Evolutionary conservation across 2,888 invertebrate genomes (phyloP).

Genomic region (Orthonevra nobilis): DNA sequence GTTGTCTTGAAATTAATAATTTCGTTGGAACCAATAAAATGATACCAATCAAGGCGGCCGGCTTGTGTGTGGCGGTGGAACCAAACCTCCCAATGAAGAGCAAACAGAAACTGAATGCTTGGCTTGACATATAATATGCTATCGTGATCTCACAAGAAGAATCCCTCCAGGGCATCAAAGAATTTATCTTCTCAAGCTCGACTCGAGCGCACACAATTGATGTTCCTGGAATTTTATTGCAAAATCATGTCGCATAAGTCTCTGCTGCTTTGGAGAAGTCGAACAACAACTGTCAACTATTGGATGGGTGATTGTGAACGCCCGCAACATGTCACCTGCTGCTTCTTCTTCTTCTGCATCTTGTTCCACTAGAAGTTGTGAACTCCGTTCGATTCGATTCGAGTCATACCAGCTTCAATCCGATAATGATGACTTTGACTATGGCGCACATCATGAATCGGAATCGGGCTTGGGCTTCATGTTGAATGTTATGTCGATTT

Average conservation of each 20-base stretch:
- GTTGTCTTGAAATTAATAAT: slow-evolving; percentile 63
- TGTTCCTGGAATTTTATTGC: slow-evolving; percentile 70
- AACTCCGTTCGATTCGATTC: slow-evolving; percentile 47
- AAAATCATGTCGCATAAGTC: slow-evolving; percentile 68
- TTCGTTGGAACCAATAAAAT: slow-evolving; percentile 44
- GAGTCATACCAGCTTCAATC: no score
- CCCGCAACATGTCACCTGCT: slow-evolving; percentile 69
- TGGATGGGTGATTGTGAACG: slow-evolving; percentile 60
- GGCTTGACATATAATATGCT: slow-evolving; percentile 64
- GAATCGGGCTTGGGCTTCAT: no score
- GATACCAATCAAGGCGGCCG: slow-evolving; percentile 3
- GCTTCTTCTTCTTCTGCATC: no score
- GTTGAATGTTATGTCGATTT: slow-evolving; percentile 66
- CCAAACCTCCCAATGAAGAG: slow-evolving; percentile 26
- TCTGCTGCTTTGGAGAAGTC: slow-evolving; percentile 2
- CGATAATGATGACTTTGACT: slow-evolving; percentile 35
- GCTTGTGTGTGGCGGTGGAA: background rate
- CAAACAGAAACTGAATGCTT: slow-evolving; percentile 29
- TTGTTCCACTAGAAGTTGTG: slow-evolving; percentile 48
- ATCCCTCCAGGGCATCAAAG: slow-evolving; percentile 37
- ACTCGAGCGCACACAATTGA: slow-evolving; percentile 56
- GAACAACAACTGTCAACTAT: slow-evolving; percentile 48
- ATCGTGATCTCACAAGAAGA: slow-evolving; percentile 49
- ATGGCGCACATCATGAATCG: slow-evolving; percentile 29
- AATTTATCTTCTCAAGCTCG: slow-evolving; percentile 25